Evolutionary conservation across 2,888 invertebrate genomes (phyloP).

Genomic region (Glaucopsyche alexis): DNA sequence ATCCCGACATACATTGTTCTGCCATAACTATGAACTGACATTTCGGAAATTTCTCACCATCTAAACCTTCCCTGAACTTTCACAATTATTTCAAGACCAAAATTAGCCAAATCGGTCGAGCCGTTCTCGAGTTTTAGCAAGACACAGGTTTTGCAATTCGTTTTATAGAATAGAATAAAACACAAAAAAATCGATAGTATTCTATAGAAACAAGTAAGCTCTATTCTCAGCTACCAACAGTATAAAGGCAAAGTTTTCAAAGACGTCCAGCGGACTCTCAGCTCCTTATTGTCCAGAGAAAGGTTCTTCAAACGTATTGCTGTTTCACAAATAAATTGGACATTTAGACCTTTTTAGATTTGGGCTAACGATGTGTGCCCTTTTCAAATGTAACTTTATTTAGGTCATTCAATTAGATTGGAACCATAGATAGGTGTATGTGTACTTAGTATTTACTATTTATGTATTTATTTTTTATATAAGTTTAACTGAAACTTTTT

Average conservation of each 20-base stretch:
- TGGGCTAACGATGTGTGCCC: neutral
- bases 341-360: conserved; percentile 16
- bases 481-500: too few species aligned
- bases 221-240: neutral
- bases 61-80: too few species aligned
- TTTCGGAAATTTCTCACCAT: too few species aligned
- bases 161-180: too few species aligned
- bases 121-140: neutral
- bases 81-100: too few species aligned
- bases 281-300: conserved; percentile 3
- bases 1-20: too few species aligned
- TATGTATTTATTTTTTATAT: too few species aligned
- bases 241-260: conserved; percentile 5
- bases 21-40: too few species aligned
- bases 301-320: conserved; percentile 4
- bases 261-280: neutral
- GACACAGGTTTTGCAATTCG: too few species aligned
- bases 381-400: conserved; percentile 1
- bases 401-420: neutral
- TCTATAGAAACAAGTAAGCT: neutral
- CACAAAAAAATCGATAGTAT: neutral
- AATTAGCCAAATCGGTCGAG: neutral
- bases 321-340: conserved; percentile 23
- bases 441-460: too few species aligned
- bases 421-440: neutral